phyloP scores from a whole-genome alignment of 2,113 vertebrate species.

The Hypocryptadius cinnamomeus region DNA sequence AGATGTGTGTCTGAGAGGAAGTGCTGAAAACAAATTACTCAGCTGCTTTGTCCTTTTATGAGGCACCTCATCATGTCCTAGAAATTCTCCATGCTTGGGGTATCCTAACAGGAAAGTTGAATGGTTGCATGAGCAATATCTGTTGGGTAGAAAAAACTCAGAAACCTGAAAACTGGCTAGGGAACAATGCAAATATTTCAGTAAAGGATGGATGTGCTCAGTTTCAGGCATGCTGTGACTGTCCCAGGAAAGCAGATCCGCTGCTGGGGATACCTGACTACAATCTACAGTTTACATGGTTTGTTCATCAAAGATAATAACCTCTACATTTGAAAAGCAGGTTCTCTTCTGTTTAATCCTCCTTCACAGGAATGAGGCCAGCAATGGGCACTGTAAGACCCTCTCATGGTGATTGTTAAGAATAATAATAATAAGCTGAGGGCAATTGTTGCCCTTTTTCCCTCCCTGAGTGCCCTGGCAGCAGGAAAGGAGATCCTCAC shows the following conservation, averaged over 20 bases:
- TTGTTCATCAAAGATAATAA: not conserved
- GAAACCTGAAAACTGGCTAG: not conserved
- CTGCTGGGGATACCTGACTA: not conserved
- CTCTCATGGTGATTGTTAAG: not conserved
- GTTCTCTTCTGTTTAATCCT: not conserved
- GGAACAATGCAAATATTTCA: not conserved
- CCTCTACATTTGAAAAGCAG: not conserved
- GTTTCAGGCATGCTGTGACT: no score
- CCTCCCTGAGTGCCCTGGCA: not conserved
- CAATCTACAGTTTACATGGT: not conserved
- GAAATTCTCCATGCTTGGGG: not conserved
- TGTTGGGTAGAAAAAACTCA: not conserved
- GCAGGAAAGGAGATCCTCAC: not conserved
- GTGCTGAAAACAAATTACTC: not conserved
- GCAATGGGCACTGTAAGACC: not conserved
- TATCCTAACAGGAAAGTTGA: not conserved
- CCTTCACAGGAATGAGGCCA: not conserved
- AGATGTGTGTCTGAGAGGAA: not conserved
- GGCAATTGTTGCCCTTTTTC: not conserved
- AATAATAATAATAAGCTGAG: not conserved
- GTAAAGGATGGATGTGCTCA: not conserved
- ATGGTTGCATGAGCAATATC: not conserved
- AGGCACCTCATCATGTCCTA: not conserved
- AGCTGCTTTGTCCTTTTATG: not conserved
- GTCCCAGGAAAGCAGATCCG: not conserved